These are phyloP conservation scores for Halictus rubicundus DNA, from an alignment of 1,140 invertebrate genomes.

Conservation along the genomic window DNA sequence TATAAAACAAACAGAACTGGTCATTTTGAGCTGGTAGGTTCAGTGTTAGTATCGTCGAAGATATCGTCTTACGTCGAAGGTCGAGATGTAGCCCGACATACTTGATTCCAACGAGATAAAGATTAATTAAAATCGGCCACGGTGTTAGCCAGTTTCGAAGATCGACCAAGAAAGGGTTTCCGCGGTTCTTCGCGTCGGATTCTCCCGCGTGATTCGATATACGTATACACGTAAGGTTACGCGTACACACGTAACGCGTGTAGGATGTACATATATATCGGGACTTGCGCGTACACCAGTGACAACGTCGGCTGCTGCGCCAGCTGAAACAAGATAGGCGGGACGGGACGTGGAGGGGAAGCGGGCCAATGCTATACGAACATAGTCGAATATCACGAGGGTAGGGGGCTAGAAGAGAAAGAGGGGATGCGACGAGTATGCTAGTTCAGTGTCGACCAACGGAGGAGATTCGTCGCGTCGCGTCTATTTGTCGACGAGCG, in stretches of 20 bases:
- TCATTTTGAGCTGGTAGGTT: no score
- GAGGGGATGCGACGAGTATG: conserved; percentile 16
- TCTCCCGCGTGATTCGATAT: conserved; percentile 40
- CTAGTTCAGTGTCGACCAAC: conserved; percentile 26
- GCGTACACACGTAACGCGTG: neutral
- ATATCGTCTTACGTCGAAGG: no score
- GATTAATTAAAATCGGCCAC: neutral
- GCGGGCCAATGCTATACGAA: conserved; percentile 24
- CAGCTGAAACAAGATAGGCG: conserved; percentile 34
- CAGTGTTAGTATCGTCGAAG: no score
- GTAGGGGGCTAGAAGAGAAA: no score
- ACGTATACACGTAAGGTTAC: no score
- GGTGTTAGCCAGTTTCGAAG: neutral
- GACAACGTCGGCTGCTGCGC: conserved; percentile 46
- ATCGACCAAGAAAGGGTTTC: conserved; percentile 26
- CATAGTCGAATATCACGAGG: conserved; percentile 27
- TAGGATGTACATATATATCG: no score
- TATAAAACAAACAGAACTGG: no score
- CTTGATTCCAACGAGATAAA: no score
- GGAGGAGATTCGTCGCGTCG: conserved; percentile 1
- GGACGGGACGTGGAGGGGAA: neutral
- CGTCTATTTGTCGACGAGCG: neutral
- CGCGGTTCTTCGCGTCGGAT: conserved; percentile 20
- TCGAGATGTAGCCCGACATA: no score
- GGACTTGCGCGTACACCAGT: neutral